Percentiles rank a stretch among this genome's conserved stretches.
phyloP scores from a whole-genome alignment of 2,888 invertebrate species.

The Pediacus dermestoides region DNA sequence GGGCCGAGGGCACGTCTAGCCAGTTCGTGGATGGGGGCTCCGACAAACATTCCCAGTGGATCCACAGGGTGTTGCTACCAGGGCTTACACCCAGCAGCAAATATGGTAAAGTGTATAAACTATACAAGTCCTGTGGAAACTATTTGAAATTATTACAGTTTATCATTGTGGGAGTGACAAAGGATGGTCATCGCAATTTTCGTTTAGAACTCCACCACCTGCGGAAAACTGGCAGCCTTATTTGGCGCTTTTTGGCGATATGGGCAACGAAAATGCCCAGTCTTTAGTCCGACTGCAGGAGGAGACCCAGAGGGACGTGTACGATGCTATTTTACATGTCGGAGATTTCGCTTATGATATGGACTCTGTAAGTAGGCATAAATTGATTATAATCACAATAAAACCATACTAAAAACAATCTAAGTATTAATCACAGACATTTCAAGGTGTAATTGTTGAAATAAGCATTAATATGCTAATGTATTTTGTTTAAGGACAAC shows the following conservation, averaged over 20 bases:
- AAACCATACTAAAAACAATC: no score
- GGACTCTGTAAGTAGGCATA: slow-evolving; percentile 60
- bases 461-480: no score
- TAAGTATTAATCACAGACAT: no score
- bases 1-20: slow-evolving; percentile 56
- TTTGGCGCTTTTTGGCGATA: slow-evolving; percentile 87
- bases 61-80: slow-evolving; percentile 68
- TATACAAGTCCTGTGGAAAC: no score
- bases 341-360: slow-evolving; percentile 96
- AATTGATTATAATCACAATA: no score
- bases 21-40: slow-evolving; percentile 74
- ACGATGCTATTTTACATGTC: slow-evolving; percentile 86
- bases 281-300: slow-evolving; percentile 80
- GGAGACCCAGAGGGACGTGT: slow-evolving; percentile 74
- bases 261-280: slow-evolving; percentile 90
- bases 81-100: slow-evolving; percentile 60
- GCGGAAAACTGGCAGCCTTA: slow-evolving; percentile 71
- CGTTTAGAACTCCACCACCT: slow-evolving; percentile 68
- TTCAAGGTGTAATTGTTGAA: no score
- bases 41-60: slow-evolving; percentile 63
- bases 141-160: slow-evolving; percentile 49
- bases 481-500: slow-evolving; percentile 55
- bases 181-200: slow-evolving; percentile 81
- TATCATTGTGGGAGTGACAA: slow-evolving; percentile 76
- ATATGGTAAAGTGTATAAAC: slow-evolving; percentile 56